These are phyloP conservation scores for Artibeus jamaicensis DNA, from an alignment of 2,797 vertebrate genomes.

Conservation along the genomic window DNA sequence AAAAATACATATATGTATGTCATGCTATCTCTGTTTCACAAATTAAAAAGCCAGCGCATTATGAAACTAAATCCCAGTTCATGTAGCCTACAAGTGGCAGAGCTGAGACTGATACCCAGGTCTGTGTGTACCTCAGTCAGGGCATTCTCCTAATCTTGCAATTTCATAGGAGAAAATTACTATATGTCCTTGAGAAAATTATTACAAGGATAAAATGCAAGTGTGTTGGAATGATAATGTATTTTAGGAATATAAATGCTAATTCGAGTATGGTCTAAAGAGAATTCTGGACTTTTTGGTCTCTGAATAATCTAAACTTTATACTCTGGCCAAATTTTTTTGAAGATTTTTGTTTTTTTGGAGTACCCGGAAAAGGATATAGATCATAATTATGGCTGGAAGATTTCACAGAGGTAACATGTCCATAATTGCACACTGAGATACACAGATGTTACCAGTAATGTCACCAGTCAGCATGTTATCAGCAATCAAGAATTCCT, in stretches of 20 bases:
- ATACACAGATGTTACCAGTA: not conserved
- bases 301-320: not conserved
- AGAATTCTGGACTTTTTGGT: not conserved
- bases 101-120: not conserved
- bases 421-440: not conserved
- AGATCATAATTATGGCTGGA: not conserved
- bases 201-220: not conserved
- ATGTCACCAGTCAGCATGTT: not conserved
- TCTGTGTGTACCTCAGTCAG: not conserved
- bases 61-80: not conserved
- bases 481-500: not conserved
- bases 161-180: slow-evolving; percentile 6
- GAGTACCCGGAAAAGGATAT: not conserved
- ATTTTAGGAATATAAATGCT: not conserved
- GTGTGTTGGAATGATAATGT: not conserved
- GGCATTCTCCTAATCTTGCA: slow-evolving; percentile 13
- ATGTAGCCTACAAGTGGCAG: not conserved
- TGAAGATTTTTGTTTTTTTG: not conserved
- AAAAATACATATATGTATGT: not conserved
- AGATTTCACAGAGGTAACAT: not conserved
- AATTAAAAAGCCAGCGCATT: not conserved
- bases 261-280: not conserved
- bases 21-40: not conserved
- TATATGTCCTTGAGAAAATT: slow-evolving; percentile 14
- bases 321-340: not conserved